Percentiles rank a stretch among this genome's conserved stretches.
Evolutionary conservation across 1,140 invertebrate species (phyloP).

Genomic region (Mactra quadrangularis): DNA sequence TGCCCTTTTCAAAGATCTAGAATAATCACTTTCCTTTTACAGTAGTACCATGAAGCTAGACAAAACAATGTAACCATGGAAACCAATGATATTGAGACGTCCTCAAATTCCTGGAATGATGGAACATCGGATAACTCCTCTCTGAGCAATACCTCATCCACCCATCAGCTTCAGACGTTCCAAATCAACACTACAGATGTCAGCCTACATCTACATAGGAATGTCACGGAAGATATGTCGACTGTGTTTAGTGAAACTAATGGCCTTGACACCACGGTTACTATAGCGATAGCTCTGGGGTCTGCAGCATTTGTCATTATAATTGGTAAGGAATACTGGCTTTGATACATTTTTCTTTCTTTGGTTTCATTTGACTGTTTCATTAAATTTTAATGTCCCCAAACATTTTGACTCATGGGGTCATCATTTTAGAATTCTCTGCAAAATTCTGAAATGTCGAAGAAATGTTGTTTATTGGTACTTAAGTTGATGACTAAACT

Average conservation of each 20-base stretch:
- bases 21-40: too few relatives aligned
- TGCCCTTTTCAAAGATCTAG: too few relatives aligned
- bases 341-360: too few relatives aligned
- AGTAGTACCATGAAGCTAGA: too few relatives aligned
- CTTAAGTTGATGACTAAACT: too few relatives aligned
- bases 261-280: constrained; percentile 34
- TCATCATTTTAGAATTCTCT: too few relatives aligned
- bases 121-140: neutral
- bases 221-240: neutral
- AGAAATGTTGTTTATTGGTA: too few relatives aligned
- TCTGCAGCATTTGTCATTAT: constrained; percentile 42
- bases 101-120: constrained; percentile 6
- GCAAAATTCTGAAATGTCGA: too few relatives aligned
- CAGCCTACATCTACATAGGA: constrained; percentile 12
- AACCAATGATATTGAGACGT: constrained; percentile 26
- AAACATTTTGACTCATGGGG: too few relatives aligned
- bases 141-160: constrained; percentile 9
- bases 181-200: constrained; percentile 41
- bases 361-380: too few relatives aligned
- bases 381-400: too few relatives aligned
- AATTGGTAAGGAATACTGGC: constrained; percentile 56
- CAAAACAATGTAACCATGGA: neutral
- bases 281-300: constrained; percentile 40
- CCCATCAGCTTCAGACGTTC: constrained; percentile 17
- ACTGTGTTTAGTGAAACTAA: neutral